A percentile compares a stretch with the other conserved stretches of the same genome.
Conservation (phyloP, 2,113 vertebrate species). For the Sceloporus tristichus region DNA sequence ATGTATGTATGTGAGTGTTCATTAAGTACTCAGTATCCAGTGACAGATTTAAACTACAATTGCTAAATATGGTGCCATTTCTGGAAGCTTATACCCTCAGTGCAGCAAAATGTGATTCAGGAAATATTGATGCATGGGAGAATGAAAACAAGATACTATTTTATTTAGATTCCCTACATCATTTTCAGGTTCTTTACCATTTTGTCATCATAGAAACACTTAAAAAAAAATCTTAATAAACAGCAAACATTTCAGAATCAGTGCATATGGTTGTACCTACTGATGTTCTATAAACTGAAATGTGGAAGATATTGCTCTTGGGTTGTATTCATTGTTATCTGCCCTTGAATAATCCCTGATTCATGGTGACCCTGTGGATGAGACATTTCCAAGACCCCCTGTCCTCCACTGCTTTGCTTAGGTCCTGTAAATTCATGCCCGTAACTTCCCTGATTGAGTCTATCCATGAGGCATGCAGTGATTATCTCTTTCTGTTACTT, state of each 20-base stretch:
- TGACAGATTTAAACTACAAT: background rate
- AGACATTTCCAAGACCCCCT: too few relatives aligned
- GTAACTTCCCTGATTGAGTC: too few relatives aligned
- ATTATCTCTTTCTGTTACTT: too few relatives aligned
- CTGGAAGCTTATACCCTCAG: background rate
- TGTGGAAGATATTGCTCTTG: background rate
- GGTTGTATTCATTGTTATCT: too few relatives aligned
- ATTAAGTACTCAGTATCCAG: background rate
- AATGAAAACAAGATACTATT: background rate
- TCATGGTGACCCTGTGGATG: too few relatives aligned
- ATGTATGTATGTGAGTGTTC: too few relatives aligned
- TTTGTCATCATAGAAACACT: background rate
- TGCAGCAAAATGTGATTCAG: background rate
- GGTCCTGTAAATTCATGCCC: too few relatives aligned
- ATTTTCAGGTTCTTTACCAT: background rate
- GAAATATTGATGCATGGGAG: background rate
- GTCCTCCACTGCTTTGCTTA: too few relatives aligned
- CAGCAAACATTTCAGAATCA: background rate
- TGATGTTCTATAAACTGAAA: background rate
- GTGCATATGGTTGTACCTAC: background rate
- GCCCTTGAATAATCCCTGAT: too few relatives aligned
- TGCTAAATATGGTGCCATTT: background rate
- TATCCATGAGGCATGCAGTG: too few relatives aligned
- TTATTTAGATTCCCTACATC: background rate
- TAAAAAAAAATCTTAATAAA: background rate